Evolutionary conservation across 2,113 vertebrate genomes (phyloP), one percentile per base, ranked within the genome.

Genomic region (Emberiza fucata): DNA sequence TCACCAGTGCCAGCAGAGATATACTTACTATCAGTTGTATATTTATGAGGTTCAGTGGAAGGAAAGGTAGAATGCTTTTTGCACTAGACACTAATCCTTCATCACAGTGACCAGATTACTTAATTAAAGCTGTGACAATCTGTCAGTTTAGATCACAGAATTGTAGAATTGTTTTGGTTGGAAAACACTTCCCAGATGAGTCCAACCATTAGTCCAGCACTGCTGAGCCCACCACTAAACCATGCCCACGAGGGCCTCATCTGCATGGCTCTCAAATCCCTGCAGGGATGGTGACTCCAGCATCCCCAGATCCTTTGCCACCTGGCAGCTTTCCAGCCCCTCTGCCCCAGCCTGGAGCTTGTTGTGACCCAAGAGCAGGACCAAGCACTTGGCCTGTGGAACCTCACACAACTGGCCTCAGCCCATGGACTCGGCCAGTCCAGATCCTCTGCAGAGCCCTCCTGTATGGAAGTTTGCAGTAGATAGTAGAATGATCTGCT

Each of bases 21-120:
- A 59, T 3, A 84, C 45, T 78, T 40, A 78, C 66, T 88, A 88
- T 83, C 76, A 70, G 39, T 19, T 72, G 28, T 90, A 4, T 80
- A 92, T 93, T 93, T 90, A 93, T 81, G 60, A 90, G 45, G 39
- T 81, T 90, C 85, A 88, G 64, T 47, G 54, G 35, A 70, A 80
- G 54, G 33, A 90, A 94, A 93, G n/a, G 63, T 77, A 82, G 45
- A 92, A 90, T 0, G 0, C n/a, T 85, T 83, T 90, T 45, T 88
- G 65, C 21, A 24, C 65, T 82, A 17, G 69, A 90, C 45, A 45
- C 50, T 66, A 90, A 80, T 90, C 71, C 42, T 80, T 86, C 82
- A 90, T 35, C 40, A 25, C 11, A 47, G 88, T 73, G 50, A 82
- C 54, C 82, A 90, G 59, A 66, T 70, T 73, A 45, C 42, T 79